Evolutionary conservation across 2,113 vertebrate species (phyloP).

Genomic region (Eulemur macaco): DNA sequence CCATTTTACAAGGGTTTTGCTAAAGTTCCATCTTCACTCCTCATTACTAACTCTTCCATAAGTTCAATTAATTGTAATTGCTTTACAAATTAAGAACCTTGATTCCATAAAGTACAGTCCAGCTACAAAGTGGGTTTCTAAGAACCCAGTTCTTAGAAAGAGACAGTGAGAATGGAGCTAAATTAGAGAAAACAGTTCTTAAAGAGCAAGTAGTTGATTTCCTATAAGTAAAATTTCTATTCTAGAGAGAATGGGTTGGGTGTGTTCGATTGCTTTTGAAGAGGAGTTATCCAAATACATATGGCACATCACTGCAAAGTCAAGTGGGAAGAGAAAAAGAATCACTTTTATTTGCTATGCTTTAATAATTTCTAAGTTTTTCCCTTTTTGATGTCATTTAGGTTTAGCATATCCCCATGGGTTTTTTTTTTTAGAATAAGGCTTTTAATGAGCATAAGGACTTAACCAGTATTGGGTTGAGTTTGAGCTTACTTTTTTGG

Average conservation of each 20-base stretch:
- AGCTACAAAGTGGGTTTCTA: neutral
- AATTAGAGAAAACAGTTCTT: slow-evolving; percentile 25
- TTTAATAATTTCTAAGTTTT: slow-evolving; percentile 28
- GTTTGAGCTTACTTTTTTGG: neutral
- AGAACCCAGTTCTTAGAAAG: slow-evolving; percentile 40
- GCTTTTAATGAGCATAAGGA: neutral
- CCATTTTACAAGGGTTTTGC: neutral
- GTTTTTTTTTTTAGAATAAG: neutral
- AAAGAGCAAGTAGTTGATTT: slow-evolving; percentile 69
- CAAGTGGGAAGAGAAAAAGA: neutral
- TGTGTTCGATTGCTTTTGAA: neutral
- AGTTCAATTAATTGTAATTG: neutral
- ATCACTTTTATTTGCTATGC: neutral
- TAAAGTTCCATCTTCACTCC: neutral
- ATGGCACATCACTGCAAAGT: neutral
- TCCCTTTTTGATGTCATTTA: neutral
- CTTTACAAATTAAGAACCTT: slow-evolving; percentile 29
- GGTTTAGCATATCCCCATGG: neutral
- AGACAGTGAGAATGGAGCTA: neutral
- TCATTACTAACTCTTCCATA: neutral
- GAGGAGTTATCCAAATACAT: neutral
- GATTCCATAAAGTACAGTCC: neutral
- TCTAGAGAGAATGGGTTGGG: neutral
- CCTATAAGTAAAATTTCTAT: slow-evolving; percentile 31
- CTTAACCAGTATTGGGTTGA: neutral